Evolutionary conservation across 53 echinoderm and acorn worm species (phyloP), one percentile per base, ranked within the genome.

Genomic region (Echinarachnius parma): DNA sequence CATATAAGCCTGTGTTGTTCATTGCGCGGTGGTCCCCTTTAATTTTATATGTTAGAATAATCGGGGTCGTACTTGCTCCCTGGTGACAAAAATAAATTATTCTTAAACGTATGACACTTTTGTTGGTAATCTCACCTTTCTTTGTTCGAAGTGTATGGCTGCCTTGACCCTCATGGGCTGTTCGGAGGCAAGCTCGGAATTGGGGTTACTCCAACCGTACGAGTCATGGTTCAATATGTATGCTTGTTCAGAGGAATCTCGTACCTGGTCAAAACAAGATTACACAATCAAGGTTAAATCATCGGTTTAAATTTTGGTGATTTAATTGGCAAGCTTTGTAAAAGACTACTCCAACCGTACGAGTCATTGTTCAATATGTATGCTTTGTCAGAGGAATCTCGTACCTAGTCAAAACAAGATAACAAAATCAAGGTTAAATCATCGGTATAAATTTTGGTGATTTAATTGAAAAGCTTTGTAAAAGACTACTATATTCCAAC

Each of bases 401-500:
- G 87, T 4, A 96, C 91, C 70, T 70, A 32, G 15, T n/a, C 31
- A 49, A 19, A 14, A 49, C 11, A 49, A 18, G 18, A 4, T 13
- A 49, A 49, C 13, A 18, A 19, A 49, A 49, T 39, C 42, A 39
- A 39, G 42, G 42, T 39, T 5, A 39, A 7, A 39, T 39, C 42
- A 13, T 42, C 42, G n/a, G n/a, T n/a, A n/a, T n/a, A n/a, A n/a
- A n/a, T n/a, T n/a, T n/a, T n/a, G n/a, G n/a, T n/a, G n/a, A n/a
- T n/a, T n/a, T n/a, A n/a, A n/a, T n/a, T n/a, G n/a, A n/a, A n/a
- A n/a, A n/a, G n/a, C n/a, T n/a, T n/a, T n/a, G n/a, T n/a, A n/a
- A n/a, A n/a, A n/a, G 93, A 34, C 84, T 91, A 61, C 90, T n/a
- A n/a, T 91, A 61, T 87, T 81, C 96, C 96, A 96, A 3, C 90